Base-by-base conservation (phyloP, 2,797 vertebrate species). In the Lutjanus campechanus region DNA sequence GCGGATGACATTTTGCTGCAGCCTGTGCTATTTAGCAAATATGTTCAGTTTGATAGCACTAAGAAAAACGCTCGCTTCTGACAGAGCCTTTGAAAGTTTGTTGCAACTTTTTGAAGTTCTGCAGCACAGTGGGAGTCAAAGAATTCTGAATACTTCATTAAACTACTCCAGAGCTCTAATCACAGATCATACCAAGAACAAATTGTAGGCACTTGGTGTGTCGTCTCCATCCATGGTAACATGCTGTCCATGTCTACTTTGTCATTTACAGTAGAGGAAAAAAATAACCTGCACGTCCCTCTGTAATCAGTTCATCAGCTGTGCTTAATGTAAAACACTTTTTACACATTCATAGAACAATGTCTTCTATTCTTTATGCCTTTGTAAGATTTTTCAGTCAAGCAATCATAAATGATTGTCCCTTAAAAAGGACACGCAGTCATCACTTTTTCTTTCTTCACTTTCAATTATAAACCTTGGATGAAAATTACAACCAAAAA, bases 401-500 rank as follows among this genome's bases (percentile, higher is more conserved):
- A 76, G 46, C 40, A 69, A 56, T 74, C 59, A 60, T 69, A 81
- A 77, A 88, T 10, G 53, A 78, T 83, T 68, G 72, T 54, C 47
- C 63, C 58, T 81, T 69, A 44, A 59, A 77, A 80, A 74, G 43
- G 17, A 87, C 60, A 60, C 62, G 43, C 41, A 69, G 67, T 83
- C 68, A 65, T 66, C 71, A 63, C 70, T 17, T 46, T 76, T 85
- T 56, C 69, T 68, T 43, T 41, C 20, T 19, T 63, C 22, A 12
- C 76, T 84, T 78, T 84, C 53, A 84, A 74, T 82, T 83, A 73
- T 68, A 22, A 79, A 81, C 46, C 70, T 69, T 61, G 47, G 68
- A 70, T 73, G 59, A 51, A 87, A 90, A 79, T 73, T 69, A 77
- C 49, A 84, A 60, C 60, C 3, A 59, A 66, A 81, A 81, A 69